phyloP scores from a whole-genome alignment of 2,113 vertebrate genomes.

The Pteronura brasiliensis region DNA sequence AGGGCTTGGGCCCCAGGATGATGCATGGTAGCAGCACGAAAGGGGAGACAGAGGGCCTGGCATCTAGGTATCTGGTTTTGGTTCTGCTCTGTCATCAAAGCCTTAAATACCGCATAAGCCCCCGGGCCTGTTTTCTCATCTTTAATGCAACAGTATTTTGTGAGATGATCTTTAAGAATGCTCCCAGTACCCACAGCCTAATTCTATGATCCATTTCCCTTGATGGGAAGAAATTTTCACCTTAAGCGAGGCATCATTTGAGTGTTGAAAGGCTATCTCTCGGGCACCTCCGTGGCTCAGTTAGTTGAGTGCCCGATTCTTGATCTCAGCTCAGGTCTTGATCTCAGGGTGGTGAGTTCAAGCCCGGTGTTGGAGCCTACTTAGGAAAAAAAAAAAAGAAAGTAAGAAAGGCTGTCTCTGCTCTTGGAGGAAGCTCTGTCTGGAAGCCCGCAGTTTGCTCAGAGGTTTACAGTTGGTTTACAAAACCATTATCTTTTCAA shows the following conservation, averaged over 20 bases:
- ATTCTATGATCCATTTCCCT: neutral
- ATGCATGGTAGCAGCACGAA: rapidly evolving
- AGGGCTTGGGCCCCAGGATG: neutral
- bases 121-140: neutral
- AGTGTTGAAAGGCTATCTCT: neutral
- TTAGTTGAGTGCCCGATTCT: neutral
- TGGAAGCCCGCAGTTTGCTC: neutral
- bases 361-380: neutral
- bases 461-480: constrained; percentile 45
- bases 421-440: neutral
- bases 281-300: neutral
- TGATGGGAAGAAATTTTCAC: neutral
- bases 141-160: neutral
- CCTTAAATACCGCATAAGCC: neutral
- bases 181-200: neutral
- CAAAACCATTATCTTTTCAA: constrained; percentile 61
- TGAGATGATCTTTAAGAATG: neutral
- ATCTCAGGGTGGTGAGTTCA: neutral
- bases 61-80: neutral
- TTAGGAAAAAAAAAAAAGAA: neutral
- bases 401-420: neutral
- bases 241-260: neutral
- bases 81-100: neutral
- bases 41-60: neutral
- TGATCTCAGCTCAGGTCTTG: neutral